These are phyloP conservation scores for Champsocephalus esox DNA, from an alignment of 2,797 vertebrate species.

Conservation along the genomic window DNA sequence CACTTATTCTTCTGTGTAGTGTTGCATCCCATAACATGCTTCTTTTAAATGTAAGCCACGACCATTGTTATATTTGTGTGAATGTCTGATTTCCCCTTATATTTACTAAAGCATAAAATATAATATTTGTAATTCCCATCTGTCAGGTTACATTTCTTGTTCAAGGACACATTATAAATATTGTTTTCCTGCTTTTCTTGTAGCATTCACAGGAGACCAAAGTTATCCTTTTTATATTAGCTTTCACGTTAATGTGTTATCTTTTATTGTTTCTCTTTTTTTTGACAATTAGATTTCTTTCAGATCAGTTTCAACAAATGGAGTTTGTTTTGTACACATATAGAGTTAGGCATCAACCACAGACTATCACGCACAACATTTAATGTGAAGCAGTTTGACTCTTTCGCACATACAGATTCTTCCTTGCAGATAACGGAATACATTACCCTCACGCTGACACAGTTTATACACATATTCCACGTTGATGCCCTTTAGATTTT, in stretches of 20 bases:
- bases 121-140: neutral
- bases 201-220: neutral
- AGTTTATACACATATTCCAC: slow-evolving; percentile 39
- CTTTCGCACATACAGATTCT: slow-evolving; percentile 36
- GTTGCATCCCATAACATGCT: neutral
- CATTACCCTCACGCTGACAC: slow-evolving; percentile 49
- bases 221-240: neutral
- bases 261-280: neutral
- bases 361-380: slow-evolving; percentile 18
- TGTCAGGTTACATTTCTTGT: too few species aligned
- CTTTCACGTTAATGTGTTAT: neutral
- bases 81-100: neutral
- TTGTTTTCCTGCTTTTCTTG: accelerated
- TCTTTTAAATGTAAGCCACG: neutral
- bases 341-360: slow-evolving; percentile 2
- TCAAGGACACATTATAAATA: too few species aligned
- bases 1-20: too few species aligned
- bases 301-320: too few species aligned
- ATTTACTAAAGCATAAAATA: neutral
- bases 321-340: neutral
- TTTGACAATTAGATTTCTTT: neutral
- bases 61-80: neutral
- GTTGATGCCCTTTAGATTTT: slow-evolving; percentile 48
- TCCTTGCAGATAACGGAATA: slow-evolving; percentile 46
- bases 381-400: slow-evolving; percentile 52